These are phyloP conservation scores for Regulus satrapa DNA, from an alignment of 2,113 vertebrate species.

Conservation along the genomic window DNA sequence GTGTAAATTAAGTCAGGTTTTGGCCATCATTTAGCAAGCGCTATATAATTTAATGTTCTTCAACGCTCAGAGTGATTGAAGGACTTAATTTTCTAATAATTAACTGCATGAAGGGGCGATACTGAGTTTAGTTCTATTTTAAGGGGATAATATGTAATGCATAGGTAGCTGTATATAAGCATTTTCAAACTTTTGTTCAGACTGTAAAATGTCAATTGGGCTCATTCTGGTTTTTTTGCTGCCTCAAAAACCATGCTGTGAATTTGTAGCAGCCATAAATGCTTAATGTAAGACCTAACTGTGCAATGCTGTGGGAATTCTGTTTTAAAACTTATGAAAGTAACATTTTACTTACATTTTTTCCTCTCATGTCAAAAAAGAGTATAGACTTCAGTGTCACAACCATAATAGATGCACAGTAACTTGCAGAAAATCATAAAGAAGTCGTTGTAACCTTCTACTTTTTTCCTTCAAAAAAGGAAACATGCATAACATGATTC, in stretches of 20 bases:
- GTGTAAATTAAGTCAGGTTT: constrained; percentile 16
- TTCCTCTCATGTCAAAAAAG: constrained; percentile 54
- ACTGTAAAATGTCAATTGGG: constrained; percentile 65
- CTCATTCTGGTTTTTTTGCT: constrained; percentile 49
- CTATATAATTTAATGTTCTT: constrained; percentile 33
- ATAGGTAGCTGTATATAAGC: constrained; percentile 35
- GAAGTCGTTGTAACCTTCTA: background rate
- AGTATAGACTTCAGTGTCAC: constrained; percentile 65
- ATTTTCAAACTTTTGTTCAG: constrained; percentile 72
- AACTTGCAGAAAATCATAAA: constrained; percentile 39
- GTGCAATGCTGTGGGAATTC: constrained; percentile 65
- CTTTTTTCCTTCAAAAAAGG: background rate
- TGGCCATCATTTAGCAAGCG: constrained; percentile 11
- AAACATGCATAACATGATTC: background rate
- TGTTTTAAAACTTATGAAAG: constrained; percentile 68
- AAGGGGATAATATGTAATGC: constrained; percentile 41
- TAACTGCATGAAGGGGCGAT: background rate
- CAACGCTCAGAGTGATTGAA: constrained; percentile 29
- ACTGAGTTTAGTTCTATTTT: constrained; percentile 39
- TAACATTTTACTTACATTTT: constrained; percentile 62
- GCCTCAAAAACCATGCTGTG: constrained; percentile 65
- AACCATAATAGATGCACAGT: constrained; percentile 56
- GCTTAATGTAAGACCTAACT: constrained; percentile 72
- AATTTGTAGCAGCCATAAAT: constrained; percentile 71
- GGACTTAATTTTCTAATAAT: constrained; percentile 36